Base-by-base conservation (phyloP, 2,113 vertebrate species). In the Perccottus glenii region DNA sequence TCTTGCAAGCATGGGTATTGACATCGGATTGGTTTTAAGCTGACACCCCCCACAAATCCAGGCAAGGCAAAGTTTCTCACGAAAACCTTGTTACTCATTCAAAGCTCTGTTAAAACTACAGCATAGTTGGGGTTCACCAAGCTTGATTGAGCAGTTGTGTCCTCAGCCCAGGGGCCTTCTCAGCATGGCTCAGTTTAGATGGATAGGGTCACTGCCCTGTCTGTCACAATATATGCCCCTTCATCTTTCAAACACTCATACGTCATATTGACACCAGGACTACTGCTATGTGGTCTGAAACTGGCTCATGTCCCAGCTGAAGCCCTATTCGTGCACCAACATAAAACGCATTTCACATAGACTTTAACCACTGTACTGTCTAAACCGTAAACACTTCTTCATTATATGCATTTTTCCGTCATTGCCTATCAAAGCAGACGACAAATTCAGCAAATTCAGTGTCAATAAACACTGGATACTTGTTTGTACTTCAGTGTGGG, bases 401-500 rank as follows among this genome's bases (percentile, higher is more conserved):
- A 88, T 85, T 79, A 88, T 85, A 76, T 50, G 53, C 47, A 61
- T 73, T 48, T 55, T 73, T 58, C 64, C 58, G 48, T 64, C 69
- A 70, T 8, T 67, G 73, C 47, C 73, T 72, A 73, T 80, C 60
- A 77, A 73, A 87, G 77, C 76, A 82, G 69, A 84, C 80, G 81
- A 79, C 85, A 88, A 84, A 88, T 85, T 82, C 83, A 82, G 45
- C 42, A 80, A 85, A 84, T 85, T 81, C 87, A 86, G 70, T 90
- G 86, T 90, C 86, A 86, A 87, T 86, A 90, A 91, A 90, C 89
- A 91, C 73, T 82, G 43, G 63, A 72, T 73, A 58, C 57, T 63
- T 88, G 80, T 85, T 84, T 84, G 71, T 71, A 74, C 75, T 89
- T 92, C 90, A 87, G 83, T 85, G 82, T 90, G 90, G 91, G 89